These are phyloP conservation scores for Pipistrellus pygmaeus DNA, from an alignment of 2,797 vertebrate genomes.

Conservation along the genomic window DNA sequence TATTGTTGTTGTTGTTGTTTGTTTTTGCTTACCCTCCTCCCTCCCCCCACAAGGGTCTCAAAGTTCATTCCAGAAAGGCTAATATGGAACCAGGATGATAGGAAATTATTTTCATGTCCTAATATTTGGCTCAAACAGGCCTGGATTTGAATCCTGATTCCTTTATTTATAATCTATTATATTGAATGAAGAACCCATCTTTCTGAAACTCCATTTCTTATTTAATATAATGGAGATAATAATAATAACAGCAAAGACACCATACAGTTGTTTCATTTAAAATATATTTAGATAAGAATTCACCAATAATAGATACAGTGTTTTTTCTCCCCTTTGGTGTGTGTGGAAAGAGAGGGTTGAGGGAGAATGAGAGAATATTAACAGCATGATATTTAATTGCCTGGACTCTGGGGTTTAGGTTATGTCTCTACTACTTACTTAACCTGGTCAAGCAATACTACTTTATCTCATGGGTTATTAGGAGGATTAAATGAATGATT, in stretches of 20 bases:
- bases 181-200: neutral
- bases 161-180: neutral
- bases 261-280: neutral
- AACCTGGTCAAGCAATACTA: neutral
- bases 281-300: neutral
- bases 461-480: neutral
- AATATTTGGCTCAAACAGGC: neutral
- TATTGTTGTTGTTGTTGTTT: neutral
- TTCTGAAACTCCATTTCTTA: neutral
- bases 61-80: constrained; percentile 28
- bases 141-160: neutral
- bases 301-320: neutral
- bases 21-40: no score
- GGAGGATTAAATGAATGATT: neutral
- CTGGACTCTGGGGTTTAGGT: neutral
- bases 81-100: neutral
- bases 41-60: neutral
- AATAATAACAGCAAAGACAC: neutral
- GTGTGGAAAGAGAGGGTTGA: neutral
- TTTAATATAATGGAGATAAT: neutral
- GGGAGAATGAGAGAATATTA: no score
- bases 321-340: neutral
- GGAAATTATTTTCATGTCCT: neutral
- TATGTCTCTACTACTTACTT: neutral
- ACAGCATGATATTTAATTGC: neutral